Percentiles rank a stretch among this genome's conserved stretches.
Conservation (phyloP, 2,888 invertebrate genomes). For the Drosophila subquinaria region DNA sequence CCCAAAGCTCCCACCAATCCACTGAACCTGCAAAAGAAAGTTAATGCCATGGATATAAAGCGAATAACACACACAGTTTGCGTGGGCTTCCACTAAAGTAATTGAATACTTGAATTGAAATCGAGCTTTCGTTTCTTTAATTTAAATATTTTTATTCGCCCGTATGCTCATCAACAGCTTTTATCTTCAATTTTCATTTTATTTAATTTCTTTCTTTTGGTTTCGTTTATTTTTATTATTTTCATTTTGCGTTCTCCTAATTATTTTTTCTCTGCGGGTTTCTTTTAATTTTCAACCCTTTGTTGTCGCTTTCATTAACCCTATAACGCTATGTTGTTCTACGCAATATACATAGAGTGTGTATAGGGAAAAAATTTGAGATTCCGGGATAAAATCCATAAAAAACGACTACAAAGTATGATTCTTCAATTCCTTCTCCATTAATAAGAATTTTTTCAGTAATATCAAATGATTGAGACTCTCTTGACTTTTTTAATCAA, state of each 20-base stretch:
- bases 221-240: not conserved
- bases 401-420: too few relatives aligned
- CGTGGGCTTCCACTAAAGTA: conserved; percentile 5
- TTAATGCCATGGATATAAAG: conserved; percentile 38
- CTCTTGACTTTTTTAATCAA: too few relatives aligned
- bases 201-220: not conserved
- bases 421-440: too few relatives aligned
- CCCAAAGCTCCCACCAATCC: conserved; percentile 91
- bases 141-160: conserved; percentile 9
- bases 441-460: too few relatives aligned
- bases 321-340: too few relatives aligned
- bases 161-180: not conserved
- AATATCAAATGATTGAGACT: too few relatives aligned
- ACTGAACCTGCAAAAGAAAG: conserved; percentile 87
- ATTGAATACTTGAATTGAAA: not conserved
- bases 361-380: too few relatives aligned
- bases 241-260: not conserved
- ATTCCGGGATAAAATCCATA: too few relatives aligned
- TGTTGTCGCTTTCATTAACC: not conserved
- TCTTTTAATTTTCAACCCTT: not conserved
- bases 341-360: too few relatives aligned
- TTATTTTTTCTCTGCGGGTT: conserved; percentile 17
- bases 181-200: too few relatives aligned
- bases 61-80: not conserved
- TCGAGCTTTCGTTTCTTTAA: not conserved